Percentiles rank a stretch among this genome's conserved stretches.
phyloP scores from a whole-genome alignment of 2,113 vertebrate genomes.

The Aptenodytes forsteri region DNA sequence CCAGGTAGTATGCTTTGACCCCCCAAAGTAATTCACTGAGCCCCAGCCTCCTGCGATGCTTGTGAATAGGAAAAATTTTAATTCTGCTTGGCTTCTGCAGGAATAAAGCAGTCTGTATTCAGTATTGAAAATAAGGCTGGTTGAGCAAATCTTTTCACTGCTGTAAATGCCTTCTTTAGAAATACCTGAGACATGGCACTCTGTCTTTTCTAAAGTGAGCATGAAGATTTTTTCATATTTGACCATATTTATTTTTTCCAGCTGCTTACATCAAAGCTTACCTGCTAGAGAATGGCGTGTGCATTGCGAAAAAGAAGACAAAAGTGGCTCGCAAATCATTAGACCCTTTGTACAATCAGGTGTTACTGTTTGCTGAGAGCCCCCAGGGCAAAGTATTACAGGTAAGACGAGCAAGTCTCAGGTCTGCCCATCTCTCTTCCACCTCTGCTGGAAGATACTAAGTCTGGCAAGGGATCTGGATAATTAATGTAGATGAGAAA shows the following conservation, averaged over 20 bases:
- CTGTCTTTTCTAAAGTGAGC: background rate
- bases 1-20: conserved; percentile 80
- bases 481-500: background rate
- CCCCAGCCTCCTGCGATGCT: background rate
- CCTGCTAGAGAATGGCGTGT: conserved; percentile 92
- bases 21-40: background rate
- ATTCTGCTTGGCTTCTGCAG: background rate
- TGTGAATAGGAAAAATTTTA: background rate
- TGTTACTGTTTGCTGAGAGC: conserved; percentile 92
- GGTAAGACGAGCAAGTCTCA: conserved; percentile 74
- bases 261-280: conserved; percentile 99
- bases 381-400: conserved; percentile 97
- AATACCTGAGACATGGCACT: background rate
- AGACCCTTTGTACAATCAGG: conserved; percentile 97
- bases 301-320: conserved; percentile 98
- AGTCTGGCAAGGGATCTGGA: background rate
- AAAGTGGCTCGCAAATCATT: conserved; percentile 94
- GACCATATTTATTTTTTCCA: conserved; percentile 58
- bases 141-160: background rate
- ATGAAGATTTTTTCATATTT: background rate
- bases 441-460: background rate
- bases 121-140: background rate
- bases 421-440: background rate
- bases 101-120: background rate
- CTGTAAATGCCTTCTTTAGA: background rate